A percentile compares a stretch with the other conserved stretches of the same genome.
Evolutionary conservation across 1,140 invertebrate species (phyloP).

Genomic region (Ladona fulva): DNA sequence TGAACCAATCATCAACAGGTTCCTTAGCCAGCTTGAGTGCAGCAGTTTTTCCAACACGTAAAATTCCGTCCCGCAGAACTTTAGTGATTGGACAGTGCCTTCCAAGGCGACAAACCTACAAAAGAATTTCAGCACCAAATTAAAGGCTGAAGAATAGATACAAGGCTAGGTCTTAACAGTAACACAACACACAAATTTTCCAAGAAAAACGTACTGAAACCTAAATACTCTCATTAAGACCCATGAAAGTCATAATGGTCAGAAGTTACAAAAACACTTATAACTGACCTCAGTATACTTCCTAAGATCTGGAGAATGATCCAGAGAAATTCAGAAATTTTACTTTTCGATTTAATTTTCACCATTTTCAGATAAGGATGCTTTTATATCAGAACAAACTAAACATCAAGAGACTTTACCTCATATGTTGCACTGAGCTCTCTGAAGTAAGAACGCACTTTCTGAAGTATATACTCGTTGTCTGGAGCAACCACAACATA

Average conservation of each 20-base stretch:
- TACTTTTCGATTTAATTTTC: background rate
- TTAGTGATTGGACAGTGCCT: conserved; percentile 80
- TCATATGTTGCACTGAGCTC: conserved; percentile 90
- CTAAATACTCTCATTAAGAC: too few relatives aligned
- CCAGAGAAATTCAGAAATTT: conserved; percentile 19
- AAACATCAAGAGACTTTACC: conserved; percentile 36
- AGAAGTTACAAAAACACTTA: too few relatives aligned
- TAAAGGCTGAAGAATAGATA: too few relatives aligned
- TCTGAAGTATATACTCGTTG: conserved; percentile 68
- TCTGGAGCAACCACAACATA: conserved; percentile 93
- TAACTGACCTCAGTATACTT: too few relatives aligned
- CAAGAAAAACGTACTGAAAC: too few relatives aligned
- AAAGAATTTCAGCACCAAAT: conserved; percentile 13
- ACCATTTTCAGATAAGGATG: too few relatives aligned
- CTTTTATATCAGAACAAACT: background rate
- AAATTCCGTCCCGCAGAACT: conserved; percentile 75
- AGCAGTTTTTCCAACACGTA: conserved; percentile 67
- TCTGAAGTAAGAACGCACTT: conserved; percentile 79
- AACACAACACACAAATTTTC: too few relatives aligned
- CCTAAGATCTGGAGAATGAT: too few relatives aligned
- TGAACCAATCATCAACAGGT: conserved; percentile 86
- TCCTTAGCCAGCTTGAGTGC: conserved; percentile 53
- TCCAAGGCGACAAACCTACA: conserved; percentile 71
- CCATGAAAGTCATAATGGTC: too few relatives aligned
- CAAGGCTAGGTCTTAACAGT: too few relatives aligned